A percentile compares a stretch with the other conserved stretches of the same genome.
These are phyloP conservation scores for Triops longicaudatus DNA, from an alignment of 1,140 invertebrate genomes.

Conservation along the genomic window DNA sequence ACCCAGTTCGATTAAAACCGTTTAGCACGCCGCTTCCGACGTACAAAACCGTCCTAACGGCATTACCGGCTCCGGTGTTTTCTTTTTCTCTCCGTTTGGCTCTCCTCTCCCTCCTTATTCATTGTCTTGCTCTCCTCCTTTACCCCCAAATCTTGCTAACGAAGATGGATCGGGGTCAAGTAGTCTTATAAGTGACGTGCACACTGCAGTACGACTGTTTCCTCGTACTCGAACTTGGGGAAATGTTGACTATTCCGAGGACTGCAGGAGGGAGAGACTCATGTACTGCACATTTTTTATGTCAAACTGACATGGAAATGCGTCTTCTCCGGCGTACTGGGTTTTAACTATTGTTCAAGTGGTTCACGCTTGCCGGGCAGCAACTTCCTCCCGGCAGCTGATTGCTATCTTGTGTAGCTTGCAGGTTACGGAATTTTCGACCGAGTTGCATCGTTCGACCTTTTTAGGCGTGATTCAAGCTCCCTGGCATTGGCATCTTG, in stretches of 20 bases:
- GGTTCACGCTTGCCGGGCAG: not conserved
- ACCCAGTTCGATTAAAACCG: not conserved
- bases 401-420: not conserved
- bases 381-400: not conserved
- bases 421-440: not conserved
- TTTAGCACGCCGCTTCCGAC: not conserved
- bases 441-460: no score
- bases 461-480: no score
- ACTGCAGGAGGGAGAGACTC: no score
- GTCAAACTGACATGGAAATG: no score
- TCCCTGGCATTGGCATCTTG: no score
- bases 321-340: no score
- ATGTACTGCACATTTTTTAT: no score
- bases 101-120: not conserved
- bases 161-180: not conserved
- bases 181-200: no score
- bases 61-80: not conserved
- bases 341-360: not conserved
- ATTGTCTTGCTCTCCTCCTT: not conserved
- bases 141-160: not conserved
- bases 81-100: not conserved
- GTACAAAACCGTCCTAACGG: not conserved
- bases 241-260: no score
- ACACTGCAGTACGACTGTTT: no score
- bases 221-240: no score